Conservation (phyloP, 2,888 invertebrate genomes). For the Torymus auratus region DNA sequence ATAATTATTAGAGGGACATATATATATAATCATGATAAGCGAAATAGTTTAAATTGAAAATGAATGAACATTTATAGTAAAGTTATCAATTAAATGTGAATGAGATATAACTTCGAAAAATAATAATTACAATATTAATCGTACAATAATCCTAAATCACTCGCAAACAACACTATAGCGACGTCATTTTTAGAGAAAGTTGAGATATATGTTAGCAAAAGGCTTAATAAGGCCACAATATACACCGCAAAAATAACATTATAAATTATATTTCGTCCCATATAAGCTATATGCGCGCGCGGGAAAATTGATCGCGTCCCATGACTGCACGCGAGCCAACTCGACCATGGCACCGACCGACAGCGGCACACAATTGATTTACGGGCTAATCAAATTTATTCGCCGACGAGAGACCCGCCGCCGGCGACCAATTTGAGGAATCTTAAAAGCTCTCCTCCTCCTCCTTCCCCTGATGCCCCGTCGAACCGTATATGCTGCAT, state of each 20-base stretch:
- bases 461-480: background rate
- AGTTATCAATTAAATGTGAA: too few relatives aligned
- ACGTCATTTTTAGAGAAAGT: background rate
- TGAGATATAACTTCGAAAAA: too few relatives aligned
- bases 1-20: too few relatives aligned
- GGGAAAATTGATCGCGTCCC: constrained; percentile 42
- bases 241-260: constrained; percentile 34
- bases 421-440: constrained; percentile 38
- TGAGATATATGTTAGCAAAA: constrained; percentile 30
- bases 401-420: constrained; percentile 20
- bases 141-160: too few relatives aligned
- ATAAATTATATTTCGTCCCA: constrained; percentile 46
- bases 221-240: constrained; percentile 29
- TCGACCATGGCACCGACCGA: constrained; percentile 2
- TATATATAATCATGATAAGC: too few relatives aligned
- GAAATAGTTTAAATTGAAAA: too few relatives aligned
- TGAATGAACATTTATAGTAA: too few relatives aligned
- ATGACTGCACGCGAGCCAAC: background rate
- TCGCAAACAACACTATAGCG: too few relatives aligned
- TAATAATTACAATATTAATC: too few relatives aligned
- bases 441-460: background rate
- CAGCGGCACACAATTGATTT: constrained; percentile 43
- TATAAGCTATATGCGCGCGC: constrained; percentile 4
- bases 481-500: constrained; percentile 38
- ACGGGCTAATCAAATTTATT: constrained; percentile 52